Conservation (phyloP, 1,140 invertebrate genomes). For the Chionoecetes opilio region DNA sequence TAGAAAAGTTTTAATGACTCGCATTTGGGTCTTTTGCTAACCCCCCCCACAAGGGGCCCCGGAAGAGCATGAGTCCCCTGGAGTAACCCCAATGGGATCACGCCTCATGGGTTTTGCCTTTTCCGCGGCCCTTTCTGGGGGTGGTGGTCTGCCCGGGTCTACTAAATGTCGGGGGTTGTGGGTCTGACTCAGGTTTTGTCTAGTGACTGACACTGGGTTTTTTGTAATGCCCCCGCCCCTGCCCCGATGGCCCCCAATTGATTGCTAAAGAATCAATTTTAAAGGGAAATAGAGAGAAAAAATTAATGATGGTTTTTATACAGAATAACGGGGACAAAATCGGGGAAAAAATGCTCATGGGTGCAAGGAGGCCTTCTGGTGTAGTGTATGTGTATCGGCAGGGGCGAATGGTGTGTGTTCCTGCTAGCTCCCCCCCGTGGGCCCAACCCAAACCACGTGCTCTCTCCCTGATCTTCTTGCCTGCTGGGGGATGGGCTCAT, state of each 20-base stretch:
- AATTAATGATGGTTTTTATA: not conserved
- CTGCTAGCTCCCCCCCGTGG: slow-evolving; percentile 77
- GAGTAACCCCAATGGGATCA: slow-evolving; percentile 10
- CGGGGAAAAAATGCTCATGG: slow-evolving; percentile 13
- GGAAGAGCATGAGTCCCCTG: not conserved
- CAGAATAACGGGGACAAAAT: not conserved
- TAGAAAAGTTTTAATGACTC: slow-evolving; percentile 44
- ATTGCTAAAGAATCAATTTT: not conserved
- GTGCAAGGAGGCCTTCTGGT: not conserved
- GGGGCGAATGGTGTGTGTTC: slow-evolving; percentile 47
- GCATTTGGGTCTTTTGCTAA: not conserved
- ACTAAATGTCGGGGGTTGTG: slow-evolving; percentile 68
- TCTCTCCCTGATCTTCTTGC: slow-evolving; percentile 90
- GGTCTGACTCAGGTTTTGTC: slow-evolving; percentile 66
- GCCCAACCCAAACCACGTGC: slow-evolving; percentile 76
- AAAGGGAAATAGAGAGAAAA: slow-evolving; percentile 19
- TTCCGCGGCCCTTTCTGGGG: slow-evolving; percentile 70
- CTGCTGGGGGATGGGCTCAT: slow-evolving; percentile 89
- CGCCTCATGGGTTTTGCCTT: slow-evolving; percentile 68
- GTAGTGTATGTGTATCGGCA: slow-evolving; percentile 58
- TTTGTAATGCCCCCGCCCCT: slow-evolving; percentile 65
- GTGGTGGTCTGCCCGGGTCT: slow-evolving; percentile 78
- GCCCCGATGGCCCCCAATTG: slow-evolving; percentile 49
- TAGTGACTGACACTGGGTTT: slow-evolving; percentile 70
- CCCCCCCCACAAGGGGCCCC: not conserved